These are phyloP conservation scores for Mormyrus iriodes DNA, from an alignment of 2,113 vertebrate species.

Conservation along the genomic window DNA sequence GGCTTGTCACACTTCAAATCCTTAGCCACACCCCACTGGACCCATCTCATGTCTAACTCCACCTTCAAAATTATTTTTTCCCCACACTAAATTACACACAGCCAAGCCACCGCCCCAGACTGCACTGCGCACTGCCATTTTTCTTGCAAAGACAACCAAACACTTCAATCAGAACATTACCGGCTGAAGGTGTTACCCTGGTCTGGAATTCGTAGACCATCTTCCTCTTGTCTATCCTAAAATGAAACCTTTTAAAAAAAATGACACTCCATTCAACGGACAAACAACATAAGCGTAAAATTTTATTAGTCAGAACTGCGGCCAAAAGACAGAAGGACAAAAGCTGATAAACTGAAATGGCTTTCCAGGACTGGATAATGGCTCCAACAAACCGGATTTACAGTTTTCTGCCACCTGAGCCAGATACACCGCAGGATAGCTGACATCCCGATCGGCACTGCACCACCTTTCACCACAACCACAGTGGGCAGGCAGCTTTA, in stretches of 20 bases:
- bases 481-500: background rate
- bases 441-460: background rate
- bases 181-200: background rate
- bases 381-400: background rate
- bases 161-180: background rate
- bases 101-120: background rate
- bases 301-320: background rate
- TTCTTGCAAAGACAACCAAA: background rate
- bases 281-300: background rate
- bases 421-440: background rate
- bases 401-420: background rate
- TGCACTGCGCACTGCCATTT: background rate
- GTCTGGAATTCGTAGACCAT: background rate
- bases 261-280: background rate
- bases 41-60: background rate
- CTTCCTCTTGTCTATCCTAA: background rate
- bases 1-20: background rate
- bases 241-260: background rate
- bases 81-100: background rate
- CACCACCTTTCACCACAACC: background rate
- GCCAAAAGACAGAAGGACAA: background rate
- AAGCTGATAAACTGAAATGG: background rate
- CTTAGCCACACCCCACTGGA: background rate
- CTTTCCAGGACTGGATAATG: background rate
- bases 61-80: background rate